A percentile compares a stretch with the other conserved stretches of the same genome.
phyloP scores from a whole-genome alignment of 2,113 vertebrate species.

The Condylura cristata region DNA sequence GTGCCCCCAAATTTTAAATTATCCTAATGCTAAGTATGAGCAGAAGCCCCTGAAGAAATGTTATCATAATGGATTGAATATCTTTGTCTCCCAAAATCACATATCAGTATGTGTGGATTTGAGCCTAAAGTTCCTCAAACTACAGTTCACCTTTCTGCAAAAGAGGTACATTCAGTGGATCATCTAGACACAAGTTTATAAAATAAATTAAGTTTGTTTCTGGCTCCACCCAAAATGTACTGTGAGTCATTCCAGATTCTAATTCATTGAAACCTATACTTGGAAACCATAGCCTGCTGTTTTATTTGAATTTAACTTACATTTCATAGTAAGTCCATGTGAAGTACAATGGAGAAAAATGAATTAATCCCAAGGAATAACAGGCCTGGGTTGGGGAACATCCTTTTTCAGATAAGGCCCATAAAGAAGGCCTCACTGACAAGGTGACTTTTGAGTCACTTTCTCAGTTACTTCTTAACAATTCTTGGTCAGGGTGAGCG shows the following conservation, averaged over 20 bases:
- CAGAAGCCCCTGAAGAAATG: not conserved
- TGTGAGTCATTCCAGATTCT: not conserved
- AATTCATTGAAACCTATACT: not conserved
- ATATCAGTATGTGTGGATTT: not conserved
- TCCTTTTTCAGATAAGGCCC: too few species aligned
- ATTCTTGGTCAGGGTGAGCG: not conserved
- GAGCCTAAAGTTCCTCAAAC: not conserved
- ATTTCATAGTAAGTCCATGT: not conserved
- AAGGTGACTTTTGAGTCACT: not conserved
- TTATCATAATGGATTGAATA: not conserved
- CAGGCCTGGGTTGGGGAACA: not conserved
- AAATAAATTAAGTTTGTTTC: too few species aligned
- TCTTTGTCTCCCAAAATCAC: not conserved
- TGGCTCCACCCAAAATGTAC: not conserved
- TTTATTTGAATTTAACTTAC: conserved; percentile 14
- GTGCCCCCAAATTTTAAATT: not conserved
- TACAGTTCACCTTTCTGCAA: not conserved
- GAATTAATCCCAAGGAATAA: not conserved
- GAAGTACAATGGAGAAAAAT: not conserved
- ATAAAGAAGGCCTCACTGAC: too few species aligned
- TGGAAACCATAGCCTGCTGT: not conserved
- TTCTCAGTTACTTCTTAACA: not conserved
- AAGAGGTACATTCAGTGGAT: not conserved
- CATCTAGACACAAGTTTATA: too few species aligned
- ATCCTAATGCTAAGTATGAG: not conserved